Evolutionary conservation across 2,888 invertebrate genomes (phyloP).

Genomic region (Tipula confusa): DNA sequence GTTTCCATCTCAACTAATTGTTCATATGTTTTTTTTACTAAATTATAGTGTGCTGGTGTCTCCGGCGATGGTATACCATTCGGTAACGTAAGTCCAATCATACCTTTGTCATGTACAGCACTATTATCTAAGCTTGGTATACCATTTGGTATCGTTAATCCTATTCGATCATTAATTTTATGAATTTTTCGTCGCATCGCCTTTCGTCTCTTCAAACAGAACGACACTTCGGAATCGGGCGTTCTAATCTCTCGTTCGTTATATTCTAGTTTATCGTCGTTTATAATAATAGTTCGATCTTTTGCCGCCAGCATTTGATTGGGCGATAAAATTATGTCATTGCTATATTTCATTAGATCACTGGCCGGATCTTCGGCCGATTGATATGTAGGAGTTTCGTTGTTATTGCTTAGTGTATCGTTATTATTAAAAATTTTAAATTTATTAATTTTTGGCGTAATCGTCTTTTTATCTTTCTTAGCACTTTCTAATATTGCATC

Average conservation of each 20-base stretch:
- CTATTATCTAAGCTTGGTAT: slow-evolving; percentile 41
- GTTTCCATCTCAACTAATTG: slow-evolving; percentile 38
- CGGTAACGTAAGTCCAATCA: slow-evolving; percentile 43
- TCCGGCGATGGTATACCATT: slow-evolving; percentile 47
- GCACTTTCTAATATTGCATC: slow-evolving; percentile 49
- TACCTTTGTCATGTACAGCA: background rate
- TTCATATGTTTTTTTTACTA: slow-evolving; percentile 47
- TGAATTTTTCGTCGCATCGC: slow-evolving; percentile 45
- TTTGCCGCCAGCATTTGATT: slow-evolving; percentile 33
- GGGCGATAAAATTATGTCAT: slow-evolving; percentile 33
- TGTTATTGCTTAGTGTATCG: background rate
- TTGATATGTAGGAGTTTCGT: slow-evolving; percentile 45
- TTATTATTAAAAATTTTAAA: slow-evolving; percentile 37
- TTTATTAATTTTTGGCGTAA: slow-evolving; percentile 43
- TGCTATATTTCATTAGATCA: slow-evolving; percentile 45
- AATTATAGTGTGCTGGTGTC: slow-evolving; percentile 39
- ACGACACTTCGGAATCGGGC: slow-evolving; percentile 38
- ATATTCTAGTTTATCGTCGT: slow-evolving; percentile 29
- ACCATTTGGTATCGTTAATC: slow-evolving; percentile 45
- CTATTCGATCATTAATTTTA: slow-evolving; percentile 35
- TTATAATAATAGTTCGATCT: slow-evolving; percentile 35
- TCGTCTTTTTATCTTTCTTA: slow-evolving; percentile 43
- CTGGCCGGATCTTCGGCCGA: slow-evolving; percentile 49
- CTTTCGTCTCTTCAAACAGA: slow-evolving; percentile 43
- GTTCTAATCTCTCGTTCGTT: slow-evolving; percentile 41